These are phyloP conservation scores for Cherax quadricarinatus DNA, from an alignment of 1,140 invertebrate genomes.

Conservation along the genomic window DNA sequence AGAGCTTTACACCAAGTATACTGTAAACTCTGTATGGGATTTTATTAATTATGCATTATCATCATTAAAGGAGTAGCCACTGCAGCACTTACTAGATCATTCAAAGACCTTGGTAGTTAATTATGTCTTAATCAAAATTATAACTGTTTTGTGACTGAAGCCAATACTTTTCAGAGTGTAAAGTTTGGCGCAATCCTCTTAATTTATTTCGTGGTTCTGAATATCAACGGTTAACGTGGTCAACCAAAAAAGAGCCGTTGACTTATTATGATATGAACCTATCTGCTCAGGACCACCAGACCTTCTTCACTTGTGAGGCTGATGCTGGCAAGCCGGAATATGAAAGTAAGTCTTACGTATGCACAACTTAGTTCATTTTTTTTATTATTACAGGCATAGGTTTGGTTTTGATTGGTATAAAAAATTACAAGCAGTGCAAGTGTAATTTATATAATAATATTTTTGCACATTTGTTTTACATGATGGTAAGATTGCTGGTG, in stretches of 20 bases:
- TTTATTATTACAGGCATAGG: background rate
- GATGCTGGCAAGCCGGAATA: slow-evolving; percentile 83
- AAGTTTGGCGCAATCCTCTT: slow-evolving; percentile 98
- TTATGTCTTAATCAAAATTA: too few relatives aligned
- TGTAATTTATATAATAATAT: too few relatives aligned
- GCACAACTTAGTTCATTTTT: background rate
- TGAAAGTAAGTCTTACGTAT: slow-evolving; percentile 68
- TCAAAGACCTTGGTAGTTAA: background rate
- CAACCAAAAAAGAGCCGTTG: slow-evolving; percentile 94
- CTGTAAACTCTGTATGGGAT: too few relatives aligned
- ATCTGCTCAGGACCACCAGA: slow-evolving; percentile 98
- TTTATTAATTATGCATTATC: too few relatives aligned
- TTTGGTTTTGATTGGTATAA: too few relatives aligned
- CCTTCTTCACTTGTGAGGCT: slow-evolving; percentile 96
- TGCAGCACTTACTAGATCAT: too few relatives aligned
- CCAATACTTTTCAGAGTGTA: slow-evolving; percentile 86
- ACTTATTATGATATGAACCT: slow-evolving; percentile 99
- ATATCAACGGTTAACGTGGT: slow-evolving; percentile 94
- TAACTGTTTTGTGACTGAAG: background rate
- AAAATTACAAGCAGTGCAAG: too few relatives aligned
- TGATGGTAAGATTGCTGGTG: too few relatives aligned
- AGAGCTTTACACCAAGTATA: too few relatives aligned
- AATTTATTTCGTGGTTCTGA: slow-evolving; percentile 97
- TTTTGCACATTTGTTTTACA: too few relatives aligned
- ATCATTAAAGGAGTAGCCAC: too few relatives aligned